Base-by-base conservation (phyloP, 2,113 vertebrate species). In the Oryzias curvinotus region DNA sequence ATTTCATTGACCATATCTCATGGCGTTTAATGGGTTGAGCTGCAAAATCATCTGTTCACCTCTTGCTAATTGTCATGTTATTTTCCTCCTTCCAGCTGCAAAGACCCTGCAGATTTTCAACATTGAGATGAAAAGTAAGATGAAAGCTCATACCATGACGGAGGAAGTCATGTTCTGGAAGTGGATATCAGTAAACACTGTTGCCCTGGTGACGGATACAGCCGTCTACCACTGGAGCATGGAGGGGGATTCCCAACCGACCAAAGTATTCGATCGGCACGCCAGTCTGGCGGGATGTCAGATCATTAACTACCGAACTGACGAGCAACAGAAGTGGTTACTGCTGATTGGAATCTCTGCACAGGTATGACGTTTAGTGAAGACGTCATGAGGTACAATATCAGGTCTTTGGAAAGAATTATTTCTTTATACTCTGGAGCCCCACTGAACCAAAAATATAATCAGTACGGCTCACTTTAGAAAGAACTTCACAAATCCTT, bases 101-200 rank as follows among this genome's bases (percentile, higher is more conserved):
- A 97, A 96, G 88, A 96, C 92, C 0, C 93, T 98, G 75, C 96
- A 97, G 80, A 97, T 97, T 70, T 96, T 97, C 85, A 97, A 97
- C 89, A 97, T 97, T 65, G 96, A 97, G 86, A 96, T 95, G 93
- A 97, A 97, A 90, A 97, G 94, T 70, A 97, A 97, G 88, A 90
- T 96, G 91, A 98, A 96, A 88, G 93, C 96, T 53, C 94, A 98
- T 80, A 94, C 93, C 0, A 95, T 95, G 94, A 88, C 93, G 0
- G 96, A 98, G 50, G 95, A 97, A 66, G 93, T 97, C 73, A 92
- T 95, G 87, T 98, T 98, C 86, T 98, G 95, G 95, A 98, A 96
- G 66, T 96, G 95, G 95, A 93, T 97, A 83, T 97, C 96, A 2
- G 91, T 95, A 28, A 95, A 95, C 85, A 96, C 94, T 0, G 91